phyloP scores from a whole-genome alignment of 2,797 vertebrate species.

The Holocentrus rufus region DNA sequence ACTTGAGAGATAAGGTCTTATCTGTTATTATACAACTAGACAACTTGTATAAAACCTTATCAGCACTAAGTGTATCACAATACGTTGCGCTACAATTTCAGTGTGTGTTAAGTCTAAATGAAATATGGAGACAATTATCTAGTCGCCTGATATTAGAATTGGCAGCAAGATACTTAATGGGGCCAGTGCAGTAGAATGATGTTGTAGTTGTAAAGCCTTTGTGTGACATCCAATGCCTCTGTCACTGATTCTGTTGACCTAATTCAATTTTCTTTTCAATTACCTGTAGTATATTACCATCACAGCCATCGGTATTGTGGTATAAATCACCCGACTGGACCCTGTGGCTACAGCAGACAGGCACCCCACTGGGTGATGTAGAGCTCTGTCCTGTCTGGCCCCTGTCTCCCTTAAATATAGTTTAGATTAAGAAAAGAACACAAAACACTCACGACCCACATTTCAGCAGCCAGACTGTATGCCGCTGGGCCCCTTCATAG shows the following conservation, averaged over 20 bases:
- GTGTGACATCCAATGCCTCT: conserved; percentile 70
- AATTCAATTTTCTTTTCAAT: conserved; percentile 84
- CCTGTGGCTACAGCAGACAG: conserved; percentile 61
- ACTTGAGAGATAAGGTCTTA: conserved; percentile 66
- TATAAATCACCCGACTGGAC: conserved; percentile 72
- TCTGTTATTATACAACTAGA: conserved; percentile 58
- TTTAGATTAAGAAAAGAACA: conserved; percentile 78
- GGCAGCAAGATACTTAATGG: conserved; percentile 66
- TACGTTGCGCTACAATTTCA: conserved; percentile 34
- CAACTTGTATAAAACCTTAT: conserved; percentile 65
- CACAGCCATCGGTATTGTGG: conserved; percentile 58
- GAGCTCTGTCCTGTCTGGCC: conserved; percentile 69
- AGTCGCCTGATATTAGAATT: conserved; percentile 62
- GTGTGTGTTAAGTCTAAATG: conserved; percentile 61
- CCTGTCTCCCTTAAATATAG: conserved; percentile 73
- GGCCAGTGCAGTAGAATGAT: conserved; percentile 52
- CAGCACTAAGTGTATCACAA: conserved; percentile 53
- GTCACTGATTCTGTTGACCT: conserved; percentile 78
- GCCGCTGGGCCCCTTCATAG: conserved; percentile 55
- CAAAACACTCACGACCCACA: conserved; percentile 73
- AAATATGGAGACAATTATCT: conserved; percentile 76
- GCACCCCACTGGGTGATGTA: conserved; percentile 69
- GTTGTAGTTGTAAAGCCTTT: conserved; percentile 68
- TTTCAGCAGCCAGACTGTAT: conserved; percentile 50
- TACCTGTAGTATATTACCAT: conserved; percentile 82